Base-by-base conservation (phyloP, 2,797 vertebrate species). In the Austrolebias charrua region DNA sequence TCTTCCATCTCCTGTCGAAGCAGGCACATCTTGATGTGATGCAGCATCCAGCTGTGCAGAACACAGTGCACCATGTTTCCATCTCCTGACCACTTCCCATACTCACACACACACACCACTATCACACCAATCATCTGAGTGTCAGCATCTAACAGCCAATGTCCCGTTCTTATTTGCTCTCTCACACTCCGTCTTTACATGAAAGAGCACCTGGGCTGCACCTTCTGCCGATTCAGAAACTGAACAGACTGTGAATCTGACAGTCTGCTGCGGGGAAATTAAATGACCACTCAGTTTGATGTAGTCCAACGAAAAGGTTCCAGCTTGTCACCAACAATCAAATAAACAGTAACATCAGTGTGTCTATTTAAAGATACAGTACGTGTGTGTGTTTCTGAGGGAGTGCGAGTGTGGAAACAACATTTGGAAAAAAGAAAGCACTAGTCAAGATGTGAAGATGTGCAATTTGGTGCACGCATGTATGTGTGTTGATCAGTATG, bases 261-360 rank as follows among this genome's bases (percentile, higher is more conserved):
- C 73, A 52, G 57, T 50, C 53, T 64, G 71, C 70, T 76, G 73
- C 33, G 69, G 29, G 60, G 61, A 84, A 85, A 86, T 81, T 66
- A 78, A 50, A 69, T 44, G 45, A 70, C 48, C 48, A 62, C 69
- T 63, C 44, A 42, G 66, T 64, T 82, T 80, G 68, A 87, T 78
- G 65, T 54, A 12, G 63, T 52, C 53, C 65, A 60, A 60, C 51
- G 50, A 80, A 83, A 78, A 67, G 63, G 48, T 61, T 83, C 63
- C 20, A 71, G 58, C 58, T 45, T 29, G 44, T 80, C 73, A 73
- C 44, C 75, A 75, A 64, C 63, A 71, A 77, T 73, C 70, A 76
- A 20, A 68, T 64, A 57, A 79, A 82, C 67, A 46, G 73, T 64
- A 78, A 72, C 76, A 72, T 79, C 65, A 69, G 9, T 74, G 75